These are phyloP conservation scores for Trogon surrucura DNA, from an alignment of 2,113 vertebrate genomes.

Conservation along the genomic window DNA sequence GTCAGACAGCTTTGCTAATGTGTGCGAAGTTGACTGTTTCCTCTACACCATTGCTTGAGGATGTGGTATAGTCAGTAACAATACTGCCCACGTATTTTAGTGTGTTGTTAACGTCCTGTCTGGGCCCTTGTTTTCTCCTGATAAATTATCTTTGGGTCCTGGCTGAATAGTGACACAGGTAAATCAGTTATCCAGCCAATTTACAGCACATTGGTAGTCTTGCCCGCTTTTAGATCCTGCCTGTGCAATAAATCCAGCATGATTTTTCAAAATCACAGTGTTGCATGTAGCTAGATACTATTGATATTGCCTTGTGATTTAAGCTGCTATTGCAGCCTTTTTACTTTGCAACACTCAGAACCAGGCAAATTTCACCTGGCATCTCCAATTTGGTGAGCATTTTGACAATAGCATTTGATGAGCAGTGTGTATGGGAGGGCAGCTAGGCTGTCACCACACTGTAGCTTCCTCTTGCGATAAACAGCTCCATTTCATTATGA, in stretches of 20 bases:
- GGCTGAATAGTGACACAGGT: neutral
- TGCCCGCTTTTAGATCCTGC: neutral
- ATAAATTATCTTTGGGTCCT: neutral
- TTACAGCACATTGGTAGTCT: neutral
- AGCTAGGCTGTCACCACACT: neutral
- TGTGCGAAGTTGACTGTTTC: fast-evolving
- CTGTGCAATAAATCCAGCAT: neutral
- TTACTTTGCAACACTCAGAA: neutral
- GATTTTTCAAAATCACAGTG: neutral
- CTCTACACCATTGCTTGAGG: neutral
- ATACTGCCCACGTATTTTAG: neutral
- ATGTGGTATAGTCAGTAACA: neutral
- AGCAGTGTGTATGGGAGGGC: neutral
- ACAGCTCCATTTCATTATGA: neutral
- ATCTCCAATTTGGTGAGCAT: neutral
- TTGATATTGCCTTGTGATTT: neutral
- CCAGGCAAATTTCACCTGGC: neutral
- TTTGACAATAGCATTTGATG: neutral
- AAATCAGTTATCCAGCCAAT: neutral
- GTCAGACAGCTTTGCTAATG: neutral
- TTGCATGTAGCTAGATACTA: neutral
- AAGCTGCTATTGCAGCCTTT: neutral
- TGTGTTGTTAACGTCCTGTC: neutral
- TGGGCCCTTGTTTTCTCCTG: neutral
- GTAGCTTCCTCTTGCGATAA: neutral